Percentiles rank a stretch among this genome's conserved stretches.
Conservation (phyloP, 2,113 vertebrate species). For the Cnemophilus loriae region DNA sequence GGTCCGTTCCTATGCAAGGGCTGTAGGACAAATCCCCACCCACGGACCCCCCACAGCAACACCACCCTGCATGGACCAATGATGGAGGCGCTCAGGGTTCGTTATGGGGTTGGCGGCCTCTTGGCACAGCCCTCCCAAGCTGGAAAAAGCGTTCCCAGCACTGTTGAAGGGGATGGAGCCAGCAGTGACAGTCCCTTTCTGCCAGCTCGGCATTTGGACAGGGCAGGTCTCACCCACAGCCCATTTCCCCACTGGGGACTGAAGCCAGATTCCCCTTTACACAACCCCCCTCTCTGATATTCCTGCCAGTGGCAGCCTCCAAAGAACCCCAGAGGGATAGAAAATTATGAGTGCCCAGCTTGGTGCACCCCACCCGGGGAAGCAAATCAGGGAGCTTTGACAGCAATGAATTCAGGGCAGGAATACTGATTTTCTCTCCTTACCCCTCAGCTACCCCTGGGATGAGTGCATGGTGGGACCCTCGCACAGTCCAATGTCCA, state of each 20-base stretch:
- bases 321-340: background rate
- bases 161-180: no score
- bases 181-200: background rate
- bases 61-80: rapidly evolving
- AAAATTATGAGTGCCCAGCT: background rate
- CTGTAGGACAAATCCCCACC: background rate
- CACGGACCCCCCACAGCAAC: rapidly evolving
- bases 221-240: background rate
- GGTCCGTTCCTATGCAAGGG: rapidly evolving
- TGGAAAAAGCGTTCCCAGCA: background rate
- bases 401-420: background rate
- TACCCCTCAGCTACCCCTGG: no score
- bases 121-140: background rate
- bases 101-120: rapidly evolving
- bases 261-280: background rate
- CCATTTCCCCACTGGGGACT: background rate
- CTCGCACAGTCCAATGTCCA: rapidly evolving
- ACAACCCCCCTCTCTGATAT: no score
- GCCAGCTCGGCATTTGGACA: rapidly evolving
- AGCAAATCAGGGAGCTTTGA: background rate
- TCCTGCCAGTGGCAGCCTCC: rapidly evolving
- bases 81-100: background rate
- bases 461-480: background rate
- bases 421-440: background rate
- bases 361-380: rapidly evolving